These are phyloP conservation scores for Daktulosphaira vitifoliae DNA, from an alignment of 1,140 invertebrate species.

Conservation along the genomic window DNA sequence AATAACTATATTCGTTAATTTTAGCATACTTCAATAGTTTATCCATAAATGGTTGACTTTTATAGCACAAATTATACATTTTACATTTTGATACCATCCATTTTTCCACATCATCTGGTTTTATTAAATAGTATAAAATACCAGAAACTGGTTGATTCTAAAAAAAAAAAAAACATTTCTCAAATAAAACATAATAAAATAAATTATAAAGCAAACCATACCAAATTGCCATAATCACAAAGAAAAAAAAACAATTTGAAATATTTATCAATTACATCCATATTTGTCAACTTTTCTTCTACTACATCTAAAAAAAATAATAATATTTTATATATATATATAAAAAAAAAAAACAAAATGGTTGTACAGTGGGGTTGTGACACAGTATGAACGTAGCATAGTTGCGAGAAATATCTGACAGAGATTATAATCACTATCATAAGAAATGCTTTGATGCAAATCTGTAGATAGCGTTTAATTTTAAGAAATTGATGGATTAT, in stretches of 20 bases:
- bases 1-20: no score
- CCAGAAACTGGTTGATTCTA: conserved; percentile 18
- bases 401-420: no score
- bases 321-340: no score
- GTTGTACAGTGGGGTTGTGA: no score
- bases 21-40: conserved; percentile 17
- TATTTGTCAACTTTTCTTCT: conserved; percentile 30
- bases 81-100: conserved; percentile 15
- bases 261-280: conserved; percentile 15
- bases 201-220: no score
- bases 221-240: not conserved
- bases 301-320: conserved; percentile 2
- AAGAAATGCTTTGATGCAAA: no score
- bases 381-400: no score
- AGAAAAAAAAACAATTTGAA: conserved; percentile 13
- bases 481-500: no score
- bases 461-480: no score
- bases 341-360: no score
- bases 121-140: conserved; percentile 10
- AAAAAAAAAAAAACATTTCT: not conserved
- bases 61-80: not conserved
- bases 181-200: not conserved
- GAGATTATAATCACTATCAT: no score
- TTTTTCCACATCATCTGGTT: conserved; percentile 9
- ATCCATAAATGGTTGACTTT: not conserved